Evolutionary conservation across 92 coral and sea anemone genomes (phyloP), one percentile per base, ranked within the genome.

Genomic region (Muricea muricata): DNA sequence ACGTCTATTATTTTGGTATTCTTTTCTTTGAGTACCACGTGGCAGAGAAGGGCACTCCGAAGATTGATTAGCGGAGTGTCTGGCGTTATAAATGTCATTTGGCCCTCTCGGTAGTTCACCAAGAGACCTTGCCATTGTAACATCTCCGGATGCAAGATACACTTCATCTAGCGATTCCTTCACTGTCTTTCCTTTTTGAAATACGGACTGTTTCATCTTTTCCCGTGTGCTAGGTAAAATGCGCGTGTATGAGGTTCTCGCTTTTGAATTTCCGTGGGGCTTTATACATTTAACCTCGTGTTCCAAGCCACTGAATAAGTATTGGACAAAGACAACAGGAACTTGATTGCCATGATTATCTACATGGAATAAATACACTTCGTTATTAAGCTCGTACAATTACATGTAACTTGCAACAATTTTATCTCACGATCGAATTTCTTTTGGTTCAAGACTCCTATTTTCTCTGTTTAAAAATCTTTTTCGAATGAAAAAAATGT

Each of bases 71-170:
- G 73, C 90, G 3, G 82, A 23, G 33, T 50, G 86, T 30, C 90
- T 65, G 30, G 87, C 87, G 90, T 33, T 87, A n/a, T n/a, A n/a
- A n/a, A n/a, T n/a, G n/a, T n/a, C n/a, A n/a, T n/a, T n/a, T n/a
- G n/a, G n/a, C n/a, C 90, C 73, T 83, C 57, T 42, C 87, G 90
- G 56, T 18, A 87, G 83, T 32, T 80, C 75, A 10, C 78, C 56
- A 21, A 81, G 23, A 14, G 50, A 55, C 46, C 90, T 87, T 18
- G 83, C 90, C 54, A n/a, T 56, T 21, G 74, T 61, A 21, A 87
- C 87, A 77, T 87, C 87, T 25, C 90, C 90, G 41, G 77, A 29
- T 0, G 86, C 67, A 63, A 67, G 24, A 42, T 85, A 85, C 15
- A 86, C 73, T 34, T 80, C 78, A 47, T 79, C 90, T 7, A 86